Evolutionary conservation across 1,140 invertebrate genomes (phyloP).

Genomic region (Whitmania pigra): DNA sequence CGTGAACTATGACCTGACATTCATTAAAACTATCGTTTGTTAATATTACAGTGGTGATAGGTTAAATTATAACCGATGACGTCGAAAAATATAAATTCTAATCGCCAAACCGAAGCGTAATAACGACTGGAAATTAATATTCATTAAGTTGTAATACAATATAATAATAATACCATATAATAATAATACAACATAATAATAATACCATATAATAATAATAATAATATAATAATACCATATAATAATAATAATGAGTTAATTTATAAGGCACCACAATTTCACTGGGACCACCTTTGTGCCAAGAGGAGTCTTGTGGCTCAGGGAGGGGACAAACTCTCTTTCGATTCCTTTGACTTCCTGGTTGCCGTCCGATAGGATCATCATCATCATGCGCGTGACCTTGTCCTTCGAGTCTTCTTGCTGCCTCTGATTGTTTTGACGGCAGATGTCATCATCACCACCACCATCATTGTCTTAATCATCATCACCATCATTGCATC

Average conservation of each 20-base stretch:
- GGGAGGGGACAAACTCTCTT: constrained; percentile 51
- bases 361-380: constrained; percentile 62
- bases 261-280: too few relatives aligned
- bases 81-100: background rate
- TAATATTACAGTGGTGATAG: background rate
- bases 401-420: background rate
- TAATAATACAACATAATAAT: too few relatives aligned
- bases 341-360: constrained; percentile 60
- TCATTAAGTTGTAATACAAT: too few relatives aligned
- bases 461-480: too few relatives aligned
- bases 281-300: constrained; percentile 50
- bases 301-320: constrained; percentile 51
- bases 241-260: too few relatives aligned
- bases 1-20: constrained; percentile 47
- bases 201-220: too few relatives aligned
- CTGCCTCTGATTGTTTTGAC: background rate
- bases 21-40: background rate
- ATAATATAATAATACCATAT: too few relatives aligned
- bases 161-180: too few relatives aligned
- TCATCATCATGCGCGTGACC: constrained; percentile 51
- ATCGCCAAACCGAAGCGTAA: too few relatives aligned
- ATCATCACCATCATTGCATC: too few relatives aligned
- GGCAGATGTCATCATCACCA: background rate
- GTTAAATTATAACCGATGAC: background rate
- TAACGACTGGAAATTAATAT: too few relatives aligned